Conservation (phyloP, 2,113 vertebrate species). For the Crocuta crocuta region DNA sequence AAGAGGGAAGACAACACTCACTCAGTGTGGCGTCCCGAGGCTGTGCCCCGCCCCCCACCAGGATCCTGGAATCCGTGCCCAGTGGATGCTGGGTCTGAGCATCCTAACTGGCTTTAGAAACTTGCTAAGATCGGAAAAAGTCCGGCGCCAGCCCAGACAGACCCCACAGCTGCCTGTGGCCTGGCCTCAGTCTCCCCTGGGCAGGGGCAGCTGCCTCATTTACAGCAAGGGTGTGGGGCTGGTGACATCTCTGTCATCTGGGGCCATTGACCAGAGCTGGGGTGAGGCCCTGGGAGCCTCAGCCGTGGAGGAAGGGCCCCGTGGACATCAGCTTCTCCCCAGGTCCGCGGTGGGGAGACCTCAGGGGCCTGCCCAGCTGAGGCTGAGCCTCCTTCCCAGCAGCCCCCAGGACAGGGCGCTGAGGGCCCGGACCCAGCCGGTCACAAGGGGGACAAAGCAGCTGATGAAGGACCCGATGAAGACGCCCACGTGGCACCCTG, state of each 20-base stretch:
- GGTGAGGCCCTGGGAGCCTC: not conserved
- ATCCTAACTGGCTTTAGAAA: not conserved
- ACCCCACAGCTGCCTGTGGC: not conserved
- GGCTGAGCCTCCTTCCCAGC: not conserved
- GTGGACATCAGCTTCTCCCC: not conserved
- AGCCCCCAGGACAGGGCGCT: too few relatives aligned
- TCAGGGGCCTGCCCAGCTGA: not conserved
- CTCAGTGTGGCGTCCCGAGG: not conserved
- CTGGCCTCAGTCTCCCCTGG: not conserved
- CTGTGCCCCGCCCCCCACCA: too few relatives aligned
- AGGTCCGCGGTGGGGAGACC: not conserved
- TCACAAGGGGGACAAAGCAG: constrained; percentile 91
- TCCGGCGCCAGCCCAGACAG: not conserved
- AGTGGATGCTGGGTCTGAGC: not conserved
- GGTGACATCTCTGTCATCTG: not conserved
- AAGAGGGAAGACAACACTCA: not conserved
- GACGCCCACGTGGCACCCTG: constrained; percentile 88
- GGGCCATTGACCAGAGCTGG: not conserved
- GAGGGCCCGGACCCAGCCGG: constrained; percentile 84
- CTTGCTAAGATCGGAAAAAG: too few relatives aligned
- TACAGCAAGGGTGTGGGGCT: not conserved
- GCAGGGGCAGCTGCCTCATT: not conserved
- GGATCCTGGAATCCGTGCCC: fast-evolving
- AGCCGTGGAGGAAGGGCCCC: not conserved
- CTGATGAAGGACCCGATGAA: constrained; percentile 91